Base-by-base conservation (phyloP, 2,888 invertebrate genomes). In the Drosophila falleni region DNA sequence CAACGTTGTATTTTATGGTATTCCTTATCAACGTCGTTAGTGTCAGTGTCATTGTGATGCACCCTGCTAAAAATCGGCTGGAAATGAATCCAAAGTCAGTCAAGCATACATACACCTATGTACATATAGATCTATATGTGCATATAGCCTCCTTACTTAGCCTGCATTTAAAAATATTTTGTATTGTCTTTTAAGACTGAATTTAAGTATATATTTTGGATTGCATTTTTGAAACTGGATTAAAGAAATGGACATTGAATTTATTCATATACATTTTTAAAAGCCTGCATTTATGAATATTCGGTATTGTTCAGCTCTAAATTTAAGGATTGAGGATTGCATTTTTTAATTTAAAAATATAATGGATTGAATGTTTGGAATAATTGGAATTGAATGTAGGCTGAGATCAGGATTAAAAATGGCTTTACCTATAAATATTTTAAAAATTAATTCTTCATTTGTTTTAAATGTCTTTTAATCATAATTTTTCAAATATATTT, bases 61-160 rank as follows among this genome's bases (percentile, higher is more conserved):
- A 88, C 89, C 73, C 76, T 72, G 87, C 72, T 74, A 73, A 77
- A 87, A 85, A 72, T 76, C 74, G 82, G 81, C 77, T 78, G 71
- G 66, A 58, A 1, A 33, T 58, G 42, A 31, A 42, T 53, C 60
- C 46, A 29, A 49, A 49, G 11, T 29, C 47, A 16, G 47, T 16
- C 47, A 49, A 11, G 16, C 15, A 47, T 39, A 19, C 26, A 54
- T 46, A 41, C 39, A 35, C 15, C 19, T 8, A 29, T 29, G 8
- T 4, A 19, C n/a, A 56, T 26, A 0, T 5, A 23, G 9, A 23
- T 50, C 13, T 33, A 51, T 11, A 29, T 11, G 16, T 33, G 19
- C 13, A 29, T n/a, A 29, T 6, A 29, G 29, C n/a, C 15, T 15
- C 31, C 31, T 56, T 19, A 42, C 42, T 19, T 6, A n/a, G 35